Evolutionary conservation across 2,113 vertebrate species (phyloP), one percentile per base, ranked within the genome.

Genomic region (Propithecus coquereli): DNA sequence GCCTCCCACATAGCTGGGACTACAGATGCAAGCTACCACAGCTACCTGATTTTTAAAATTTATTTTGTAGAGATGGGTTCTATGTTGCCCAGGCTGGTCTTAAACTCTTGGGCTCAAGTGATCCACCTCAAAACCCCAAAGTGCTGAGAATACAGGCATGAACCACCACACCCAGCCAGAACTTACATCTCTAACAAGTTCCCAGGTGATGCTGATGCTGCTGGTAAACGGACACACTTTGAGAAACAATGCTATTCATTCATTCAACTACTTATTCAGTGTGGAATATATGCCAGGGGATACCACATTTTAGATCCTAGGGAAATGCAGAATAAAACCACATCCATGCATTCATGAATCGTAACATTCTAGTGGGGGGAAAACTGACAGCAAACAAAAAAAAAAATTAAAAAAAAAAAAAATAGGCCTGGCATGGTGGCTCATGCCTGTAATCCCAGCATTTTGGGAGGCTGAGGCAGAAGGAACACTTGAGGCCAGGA

Each of bases 331-430:
- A 91, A 73, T 20, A 83, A 94, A 74, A 57, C 17, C 16, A 71
- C 57, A 17, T 73, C 14, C 47, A 91, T 25, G 23, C 23, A 30
- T 34, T 91, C 18, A 52, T 23, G 16, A 91, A 50, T 86, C 59
- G 74, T 93, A 70, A 57, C 12, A 66, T 63, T 70, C 25, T 85
- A 65, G 7, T 71, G 16, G 20, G 37, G 37, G 37, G 12, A 77
- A 91, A 95, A 71, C 8, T 81, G 74, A 70, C 34, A 95, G 43
- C 32, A 93, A 92, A 90, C n/a, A 74, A 89, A 79, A 8, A 57
- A 73, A 25, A 57, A 20, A 73, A 13, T 22, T 23, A 59, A 91
- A 91, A 86, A 79, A 91, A 86, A 79, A 13, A 71, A 40, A 40
- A 63, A 52, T 52, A 52, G 54, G 54, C 20, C 54, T 22, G 54